phyloP scores from a whole-genome alignment of 2,113 vertebrate genomes.

The Tympanuchus pallidicinctus region DNA sequence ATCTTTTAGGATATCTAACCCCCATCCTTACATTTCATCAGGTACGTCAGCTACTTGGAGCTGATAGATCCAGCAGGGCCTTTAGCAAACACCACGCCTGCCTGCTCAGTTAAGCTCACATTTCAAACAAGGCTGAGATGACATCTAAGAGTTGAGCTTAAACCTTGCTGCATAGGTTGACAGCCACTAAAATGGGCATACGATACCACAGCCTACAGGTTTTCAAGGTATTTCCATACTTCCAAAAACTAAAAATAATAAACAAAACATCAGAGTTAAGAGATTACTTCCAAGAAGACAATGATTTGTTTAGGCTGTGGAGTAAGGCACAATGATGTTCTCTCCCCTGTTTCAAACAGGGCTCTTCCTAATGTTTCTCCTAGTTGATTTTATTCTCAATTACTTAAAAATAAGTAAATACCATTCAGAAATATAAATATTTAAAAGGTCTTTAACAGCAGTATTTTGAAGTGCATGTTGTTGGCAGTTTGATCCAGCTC shows the following conservation, averaged over 20 bases:
- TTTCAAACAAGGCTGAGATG: background rate
- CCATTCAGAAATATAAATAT: constrained; percentile 2
- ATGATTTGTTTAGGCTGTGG: background rate
- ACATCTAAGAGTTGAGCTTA: background rate
- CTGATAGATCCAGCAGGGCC: background rate
- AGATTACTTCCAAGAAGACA: background rate
- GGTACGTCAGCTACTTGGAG: background rate
- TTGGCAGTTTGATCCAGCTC: constrained; percentile 16
- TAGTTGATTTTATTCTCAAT: background rate
- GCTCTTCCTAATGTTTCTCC: background rate
- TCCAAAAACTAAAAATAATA: background rate
- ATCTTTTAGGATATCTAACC: background rate
- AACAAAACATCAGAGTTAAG: background rate
- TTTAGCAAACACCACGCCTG: background rate
- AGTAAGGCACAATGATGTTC: background rate
- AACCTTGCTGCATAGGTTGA: background rate
- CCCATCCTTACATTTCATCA: background rate
- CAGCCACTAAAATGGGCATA: background rate
- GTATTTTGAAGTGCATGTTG: constrained; percentile 1
- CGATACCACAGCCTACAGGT: background rate
- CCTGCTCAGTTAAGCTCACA: background rate
- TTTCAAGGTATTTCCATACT: background rate
- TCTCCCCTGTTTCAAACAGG: background rate
- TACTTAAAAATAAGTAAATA: background rate
- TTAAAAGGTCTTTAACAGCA: background rate